A percentile compares a stretch with the other conserved stretches of the same genome.
Conservation (phyloP, 2,113 vertebrate species). For the Prunella himalayana region DNA sequence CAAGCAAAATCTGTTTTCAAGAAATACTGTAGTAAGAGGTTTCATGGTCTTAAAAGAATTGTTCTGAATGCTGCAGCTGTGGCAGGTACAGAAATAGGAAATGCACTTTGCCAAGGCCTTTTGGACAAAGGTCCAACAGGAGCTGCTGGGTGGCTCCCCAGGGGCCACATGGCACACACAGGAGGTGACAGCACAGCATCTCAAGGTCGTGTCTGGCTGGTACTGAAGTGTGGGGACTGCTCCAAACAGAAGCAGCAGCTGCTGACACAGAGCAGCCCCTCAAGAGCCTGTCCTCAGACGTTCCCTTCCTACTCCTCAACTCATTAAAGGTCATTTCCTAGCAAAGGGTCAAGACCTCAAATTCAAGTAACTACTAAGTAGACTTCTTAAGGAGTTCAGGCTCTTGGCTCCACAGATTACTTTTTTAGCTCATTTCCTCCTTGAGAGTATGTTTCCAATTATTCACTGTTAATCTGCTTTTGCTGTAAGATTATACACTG, state of each 20-base stretch:
- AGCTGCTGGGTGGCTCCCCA: not conserved
- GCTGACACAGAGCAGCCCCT: not conserved
- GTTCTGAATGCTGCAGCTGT: not conserved
- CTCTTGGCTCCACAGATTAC: not conserved
- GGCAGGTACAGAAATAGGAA: not conserved
- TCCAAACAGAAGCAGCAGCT: not conserved
- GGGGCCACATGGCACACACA: not conserved
- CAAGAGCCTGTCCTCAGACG: not conserved
- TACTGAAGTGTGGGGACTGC: not conserved
- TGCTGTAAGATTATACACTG: not conserved
- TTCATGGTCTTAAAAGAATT: not conserved
- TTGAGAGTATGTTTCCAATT: not conserved
- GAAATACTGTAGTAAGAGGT: not conserved
- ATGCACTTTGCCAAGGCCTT: not conserved
- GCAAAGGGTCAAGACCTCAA: not conserved
- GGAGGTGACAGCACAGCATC: not conserved
- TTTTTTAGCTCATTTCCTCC: not conserved
- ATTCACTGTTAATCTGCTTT: not conserved
- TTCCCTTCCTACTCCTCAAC: not conserved
- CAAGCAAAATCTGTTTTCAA: slow-evolving; percentile 24
- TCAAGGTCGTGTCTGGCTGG: too few species aligned
- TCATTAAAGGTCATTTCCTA: not conserved
- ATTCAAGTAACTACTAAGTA: not conserved
- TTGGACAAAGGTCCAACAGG: not conserved
- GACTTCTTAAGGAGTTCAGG: not conserved